Evolutionary conservation across 1,140 invertebrate species (phyloP).

Genomic region (Sycophila sp.): DNA sequence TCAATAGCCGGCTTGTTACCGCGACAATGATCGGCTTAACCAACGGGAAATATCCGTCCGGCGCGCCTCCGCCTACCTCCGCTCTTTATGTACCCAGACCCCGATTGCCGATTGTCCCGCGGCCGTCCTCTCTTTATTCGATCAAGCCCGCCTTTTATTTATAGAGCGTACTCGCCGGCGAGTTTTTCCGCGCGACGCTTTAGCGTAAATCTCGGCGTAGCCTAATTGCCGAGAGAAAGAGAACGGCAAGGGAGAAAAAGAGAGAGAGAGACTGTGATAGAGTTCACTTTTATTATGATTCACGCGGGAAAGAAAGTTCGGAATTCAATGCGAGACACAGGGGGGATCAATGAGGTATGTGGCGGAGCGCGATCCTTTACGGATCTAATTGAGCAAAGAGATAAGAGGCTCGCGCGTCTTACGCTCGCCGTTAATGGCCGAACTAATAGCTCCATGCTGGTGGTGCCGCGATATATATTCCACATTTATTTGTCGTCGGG

Average conservation of each 20-base stretch:
- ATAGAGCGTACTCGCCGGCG: too few relatives aligned
- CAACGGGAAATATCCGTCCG: constrained; percentile 31
- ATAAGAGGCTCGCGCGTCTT: constrained; percentile 38
- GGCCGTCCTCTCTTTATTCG: neutral
- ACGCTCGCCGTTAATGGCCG: constrained; percentile 11
- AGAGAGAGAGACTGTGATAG: too few relatives aligned
- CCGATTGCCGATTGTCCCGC: constrained; percentile 45
- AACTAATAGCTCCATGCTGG: constrained; percentile 23
- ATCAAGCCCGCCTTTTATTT: neutral
- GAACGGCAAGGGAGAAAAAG: too few relatives aligned
- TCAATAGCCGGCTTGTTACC: constrained; percentile 45
- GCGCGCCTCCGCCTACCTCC: too few relatives aligned
- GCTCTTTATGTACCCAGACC: too few relatives aligned
- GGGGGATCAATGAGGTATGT: constrained; percentile 40
- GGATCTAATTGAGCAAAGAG: constrained; percentile 51
- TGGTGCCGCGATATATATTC: too few relatives aligned
- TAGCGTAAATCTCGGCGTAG: constrained; percentile 24
- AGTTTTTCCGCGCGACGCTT: too few relatives aligned
- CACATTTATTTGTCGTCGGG: neutral
- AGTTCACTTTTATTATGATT: neutral
- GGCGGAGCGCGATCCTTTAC: constrained; percentile 47
- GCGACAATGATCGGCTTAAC: constrained; percentile 43
- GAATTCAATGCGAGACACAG: too few relatives aligned
- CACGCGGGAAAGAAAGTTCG: neutral
- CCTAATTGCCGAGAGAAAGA: too few relatives aligned